Percentiles rank a stretch among this genome's conserved stretches.
These are phyloP conservation scores for Hirtodrosophila cameraria DNA, from an alignment of 2,888 invertebrate species.

Conservation along the genomic window DNA sequence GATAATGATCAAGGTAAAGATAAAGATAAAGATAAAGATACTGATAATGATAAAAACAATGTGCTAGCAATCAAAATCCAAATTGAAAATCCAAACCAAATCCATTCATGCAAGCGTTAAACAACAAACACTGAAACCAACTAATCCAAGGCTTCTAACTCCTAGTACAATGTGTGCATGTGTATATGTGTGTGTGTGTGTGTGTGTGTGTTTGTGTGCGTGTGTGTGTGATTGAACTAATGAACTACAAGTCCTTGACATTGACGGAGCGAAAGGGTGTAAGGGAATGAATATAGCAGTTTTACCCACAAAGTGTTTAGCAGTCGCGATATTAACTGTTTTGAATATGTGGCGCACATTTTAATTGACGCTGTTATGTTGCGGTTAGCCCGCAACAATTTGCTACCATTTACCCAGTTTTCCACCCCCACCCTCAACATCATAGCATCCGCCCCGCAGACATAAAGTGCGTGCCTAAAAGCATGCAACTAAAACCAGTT, in stretches of 20 bases:
- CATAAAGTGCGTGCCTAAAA: conserved; percentile 11
- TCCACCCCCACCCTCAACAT: not conserved
- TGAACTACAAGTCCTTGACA: conserved; percentile 30
- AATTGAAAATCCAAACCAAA: conserved; percentile 12
- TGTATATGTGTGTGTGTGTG: not conserved
- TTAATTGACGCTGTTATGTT: conserved; percentile 71
- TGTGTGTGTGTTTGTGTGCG: conserved; percentile 2
- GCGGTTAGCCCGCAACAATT: conserved; percentile 74
- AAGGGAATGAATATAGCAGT: too few species aligned
- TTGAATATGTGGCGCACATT: conserved; percentile 45
- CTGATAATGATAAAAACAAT: conserved; percentile 10
- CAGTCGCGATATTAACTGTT: conserved; percentile 33
- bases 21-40: conserved; percentile 1
- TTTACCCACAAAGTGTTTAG: conserved; percentile 55
- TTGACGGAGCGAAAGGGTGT: too few species aligned
- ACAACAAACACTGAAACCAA: conserved; percentile 33
- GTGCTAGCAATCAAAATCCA: conserved; percentile 5
- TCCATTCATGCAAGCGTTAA: conserved; percentile 15
- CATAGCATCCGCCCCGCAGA: not conserved
- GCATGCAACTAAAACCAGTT: conserved; percentile 23
- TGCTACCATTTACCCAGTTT: conserved; percentile 2
- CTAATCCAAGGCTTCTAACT: not conserved
- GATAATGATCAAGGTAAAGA: not conserved
- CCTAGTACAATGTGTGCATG: not conserved
- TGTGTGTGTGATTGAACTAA: conserved; percentile 36